Base-by-base conservation (phyloP, 2,113 vertebrate species). In the Brachyhypopomus gauderio region DNA sequence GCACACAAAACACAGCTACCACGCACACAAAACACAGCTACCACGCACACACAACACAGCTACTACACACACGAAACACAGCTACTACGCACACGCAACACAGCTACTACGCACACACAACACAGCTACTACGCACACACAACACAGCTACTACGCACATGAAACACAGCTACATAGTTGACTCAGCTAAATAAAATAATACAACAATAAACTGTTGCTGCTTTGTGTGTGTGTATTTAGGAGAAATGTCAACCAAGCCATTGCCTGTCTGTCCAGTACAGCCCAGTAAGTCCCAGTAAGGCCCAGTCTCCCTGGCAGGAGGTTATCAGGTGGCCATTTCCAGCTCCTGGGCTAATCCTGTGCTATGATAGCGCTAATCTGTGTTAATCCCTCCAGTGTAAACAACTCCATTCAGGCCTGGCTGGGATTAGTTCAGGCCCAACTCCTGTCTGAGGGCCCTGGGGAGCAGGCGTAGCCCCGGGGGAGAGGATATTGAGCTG, bases 381-480 rank as follows among this genome's bases (percentile, higher is more conserved):
- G 91, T 88, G 90, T 94, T 93, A 96, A 96, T 94, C 94, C 89
- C 87, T 63, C 91, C 92, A 94, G 87, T 92, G 95, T 95, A 95
- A 96, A 98, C 96, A 97, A 76, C 85, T 72, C 88, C 88, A 93
- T 94, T 95, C 93, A 94, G 88, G 84, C 90, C 89, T 88, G 91
- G 93, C 89, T 85, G 89, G 94, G 96, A 98, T 99, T 96, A 96
- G 94, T 91, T 93, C 90, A 91, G 94, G 91, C 92, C 92, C 93
- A 88, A 89, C 94, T 96, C 92, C 93, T 92, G 90, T 91, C 88
- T 90, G 91, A 88, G 87, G 87, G 5, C 80, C 85, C 34, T 58
- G 86, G 89, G 86, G 93, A 94, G 93, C 93, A 89, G 77, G 48
- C 67, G 67, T 63, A 90, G 90, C 93, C 92, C 92, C 81, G 84